Percentiles rank a stretch among this genome's conserved stretches.
Conservation (phyloP, 1,140 invertebrate genomes). For the Mercenaria mercenaria region DNA sequence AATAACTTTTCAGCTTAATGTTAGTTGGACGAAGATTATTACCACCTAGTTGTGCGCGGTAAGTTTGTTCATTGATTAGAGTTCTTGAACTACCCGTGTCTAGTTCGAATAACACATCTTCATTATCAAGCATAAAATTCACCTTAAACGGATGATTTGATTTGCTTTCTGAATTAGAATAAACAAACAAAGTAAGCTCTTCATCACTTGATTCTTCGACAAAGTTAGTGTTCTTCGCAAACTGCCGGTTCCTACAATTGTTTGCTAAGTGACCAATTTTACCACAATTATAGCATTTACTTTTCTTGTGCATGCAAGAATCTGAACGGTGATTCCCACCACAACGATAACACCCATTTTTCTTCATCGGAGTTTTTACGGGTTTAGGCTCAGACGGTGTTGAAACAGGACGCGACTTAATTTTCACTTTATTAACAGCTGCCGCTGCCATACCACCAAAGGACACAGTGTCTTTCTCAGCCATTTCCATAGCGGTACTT, state of each 20-base stretch:
- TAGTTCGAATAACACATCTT: not conserved
- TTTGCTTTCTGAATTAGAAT: not conserved
- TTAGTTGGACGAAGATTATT: not conserved
- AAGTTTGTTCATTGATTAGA: not conserved
- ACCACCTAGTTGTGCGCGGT: slow-evolving; percentile 5
- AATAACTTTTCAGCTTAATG: slow-evolving; percentile 5
- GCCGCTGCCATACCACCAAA: not conserved
- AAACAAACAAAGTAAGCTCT: not conserved
- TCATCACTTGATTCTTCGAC: slow-evolving; percentile 1
- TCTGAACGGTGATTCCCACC: slow-evolving; percentile 12
- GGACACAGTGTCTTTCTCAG: slow-evolving; percentile 4
- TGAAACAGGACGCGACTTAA: not conserved
- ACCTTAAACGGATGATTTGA: not conserved
- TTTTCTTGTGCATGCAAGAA: not conserved
- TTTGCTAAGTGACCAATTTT: slow-evolving; percentile 15
- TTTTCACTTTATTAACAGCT: not conserved
- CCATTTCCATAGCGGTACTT: slow-evolving; percentile 51
- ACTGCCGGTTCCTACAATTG: not conserved
- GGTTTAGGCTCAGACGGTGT: not conserved
- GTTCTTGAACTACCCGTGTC: slow-evolving; percentile 44
- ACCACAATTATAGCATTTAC: slow-evolving; percentile 10
- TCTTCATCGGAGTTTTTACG: not conserved
- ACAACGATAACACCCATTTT: slow-evolving; percentile 45
- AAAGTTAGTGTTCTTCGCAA: not conserved
- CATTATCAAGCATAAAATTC: not conserved